Percentiles rank a stretch among this genome's conserved stretches.
Evolutionary conservation across 2,888 invertebrate genomes (phyloP).

Genomic region (Micropterix aruncella): DNA sequence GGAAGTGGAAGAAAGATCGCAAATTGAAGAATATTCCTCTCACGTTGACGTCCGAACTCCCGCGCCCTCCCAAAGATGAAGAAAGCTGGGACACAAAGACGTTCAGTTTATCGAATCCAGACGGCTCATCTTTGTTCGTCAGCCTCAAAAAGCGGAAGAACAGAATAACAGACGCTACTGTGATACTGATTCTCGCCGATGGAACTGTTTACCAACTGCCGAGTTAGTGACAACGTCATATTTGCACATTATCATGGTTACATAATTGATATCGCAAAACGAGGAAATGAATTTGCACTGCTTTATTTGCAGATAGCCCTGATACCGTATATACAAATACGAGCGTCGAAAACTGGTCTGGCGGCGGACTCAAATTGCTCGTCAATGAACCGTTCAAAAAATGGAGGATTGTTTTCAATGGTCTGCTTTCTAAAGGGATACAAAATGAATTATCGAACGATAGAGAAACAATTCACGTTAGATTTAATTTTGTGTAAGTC

Average conservation of each 20-base stretch:
- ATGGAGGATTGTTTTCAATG: slow-evolving; percentile 55
- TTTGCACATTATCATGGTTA: slow-evolving; percentile 3
- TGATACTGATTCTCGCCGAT: slow-evolving; percentile 32
- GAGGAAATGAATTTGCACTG: neutral
- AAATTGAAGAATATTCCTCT: slow-evolving; percentile 13
- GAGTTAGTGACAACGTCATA: slow-evolving; percentile 12
- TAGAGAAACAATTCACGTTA: slow-evolving; percentile 26
- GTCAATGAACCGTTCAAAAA: slow-evolving; percentile 43
- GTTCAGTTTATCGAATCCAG: slow-evolving; percentile 39
- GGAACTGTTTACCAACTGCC: slow-evolving; percentile 20
- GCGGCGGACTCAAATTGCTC: slow-evolving; percentile 44
- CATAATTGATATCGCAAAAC: neutral
- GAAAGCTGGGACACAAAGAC: slow-evolving; percentile 26
- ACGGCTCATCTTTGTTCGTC: slow-evolving; percentile 39
- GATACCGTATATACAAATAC: slow-evolving; percentile 28
- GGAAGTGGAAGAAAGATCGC: slow-evolving; percentile 23
- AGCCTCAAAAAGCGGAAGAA: slow-evolving; percentile 36
- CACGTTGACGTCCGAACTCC: slow-evolving; percentile 17
- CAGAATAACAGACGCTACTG: slow-evolving; percentile 37
- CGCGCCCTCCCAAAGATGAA: slow-evolving; percentile 16
- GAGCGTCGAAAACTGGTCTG: slow-evolving; percentile 37
- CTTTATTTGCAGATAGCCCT: slow-evolving; percentile 32
- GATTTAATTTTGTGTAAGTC: slow-evolving; percentile 47
- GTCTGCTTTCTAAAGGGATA: slow-evolving; percentile 39
- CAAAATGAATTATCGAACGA: slow-evolving; percentile 22